Evolutionary conservation across 2,797 vertebrate species (phyloP).

Genomic region (Alca torda): DNA sequence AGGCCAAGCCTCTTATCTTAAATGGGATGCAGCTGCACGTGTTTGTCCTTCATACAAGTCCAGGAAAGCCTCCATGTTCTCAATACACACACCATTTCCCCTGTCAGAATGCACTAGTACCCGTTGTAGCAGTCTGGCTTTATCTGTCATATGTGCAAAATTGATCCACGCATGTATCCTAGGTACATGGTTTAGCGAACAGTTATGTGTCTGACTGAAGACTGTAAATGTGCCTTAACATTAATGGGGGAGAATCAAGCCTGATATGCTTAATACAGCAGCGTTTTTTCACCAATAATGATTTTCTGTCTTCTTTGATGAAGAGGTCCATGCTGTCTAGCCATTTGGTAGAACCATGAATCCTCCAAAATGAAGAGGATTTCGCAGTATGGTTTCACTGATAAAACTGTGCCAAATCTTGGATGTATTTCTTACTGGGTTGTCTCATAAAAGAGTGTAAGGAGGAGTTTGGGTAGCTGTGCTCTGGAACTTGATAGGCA

Average conservation of each 20-base stretch:
- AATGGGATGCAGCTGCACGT: neutral
- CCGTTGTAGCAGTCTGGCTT: neutral
- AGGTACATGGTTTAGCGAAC: neutral
- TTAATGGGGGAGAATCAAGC: neutral
- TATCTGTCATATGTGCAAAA: neutral
- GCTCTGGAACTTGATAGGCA: neutral
- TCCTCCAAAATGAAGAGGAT: neutral
- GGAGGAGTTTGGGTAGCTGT: neutral
- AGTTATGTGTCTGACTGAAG: neutral
- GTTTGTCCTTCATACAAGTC: neutral
- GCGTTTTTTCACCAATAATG: neutral
- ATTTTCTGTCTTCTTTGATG: neutral
- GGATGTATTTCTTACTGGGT: neutral
- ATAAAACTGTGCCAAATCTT: neutral
- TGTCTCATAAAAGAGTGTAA: neutral
- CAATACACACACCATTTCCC: neutral
- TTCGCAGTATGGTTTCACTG: neutral
- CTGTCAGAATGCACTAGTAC: neutral
- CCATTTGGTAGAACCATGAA: neutral
- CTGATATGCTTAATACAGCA: neutral
- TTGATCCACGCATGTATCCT: neutral
- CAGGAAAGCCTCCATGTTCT: neutral
- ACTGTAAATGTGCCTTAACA: neutral
- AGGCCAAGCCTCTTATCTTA: neutral
- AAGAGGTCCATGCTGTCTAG: neutral